These are phyloP conservation scores for Napeogenes inachia DNA, from an alignment of 2,888 invertebrate species.

Conservation along the genomic window DNA sequence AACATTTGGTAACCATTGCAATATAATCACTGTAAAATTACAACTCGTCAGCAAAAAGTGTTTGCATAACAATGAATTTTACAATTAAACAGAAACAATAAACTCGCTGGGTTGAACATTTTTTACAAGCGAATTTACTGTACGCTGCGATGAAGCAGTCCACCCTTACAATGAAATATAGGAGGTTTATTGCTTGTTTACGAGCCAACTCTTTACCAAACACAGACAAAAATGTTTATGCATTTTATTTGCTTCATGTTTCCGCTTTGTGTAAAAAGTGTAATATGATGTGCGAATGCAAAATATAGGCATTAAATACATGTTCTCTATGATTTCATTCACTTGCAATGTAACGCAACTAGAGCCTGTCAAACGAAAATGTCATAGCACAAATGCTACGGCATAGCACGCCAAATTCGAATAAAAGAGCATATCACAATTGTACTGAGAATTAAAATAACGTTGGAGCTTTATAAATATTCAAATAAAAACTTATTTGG, in stretches of 20 bases:
- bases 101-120: slow-evolving; percentile 43
- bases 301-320: slow-evolving; percentile 20
- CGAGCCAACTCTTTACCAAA: slow-evolving; percentile 57
- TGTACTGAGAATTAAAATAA: background rate
- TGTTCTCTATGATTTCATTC: slow-evolving; percentile 12
- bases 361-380: slow-evolving; percentile 41
- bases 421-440: slow-evolving; percentile 10
- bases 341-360: slow-evolving; percentile 16
- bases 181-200: slow-evolving; percentile 63
- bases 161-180: slow-evolving; percentile 50
- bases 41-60: background rate
- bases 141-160: slow-evolving; percentile 35
- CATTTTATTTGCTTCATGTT: slow-evolving; percentile 40
- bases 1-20: background rate
- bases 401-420: slow-evolving; percentile 10
- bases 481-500: slow-evolving; percentile 48
- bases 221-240: slow-evolving; percentile 43
- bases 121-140: slow-evolving; percentile 53
- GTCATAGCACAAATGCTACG: background rate
- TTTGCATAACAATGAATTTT: slow-evolving; percentile 29
- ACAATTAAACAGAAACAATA: slow-evolving; percentile 57
- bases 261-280: slow-evolving; percentile 37
- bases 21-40: background rate
- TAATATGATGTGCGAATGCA: slow-evolving; percentile 32
- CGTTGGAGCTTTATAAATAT: slow-evolving; percentile 45